phyloP scores from a whole-genome alignment of 2,113 vertebrate genomes.

The Melanerpes aurifrons region DNA sequence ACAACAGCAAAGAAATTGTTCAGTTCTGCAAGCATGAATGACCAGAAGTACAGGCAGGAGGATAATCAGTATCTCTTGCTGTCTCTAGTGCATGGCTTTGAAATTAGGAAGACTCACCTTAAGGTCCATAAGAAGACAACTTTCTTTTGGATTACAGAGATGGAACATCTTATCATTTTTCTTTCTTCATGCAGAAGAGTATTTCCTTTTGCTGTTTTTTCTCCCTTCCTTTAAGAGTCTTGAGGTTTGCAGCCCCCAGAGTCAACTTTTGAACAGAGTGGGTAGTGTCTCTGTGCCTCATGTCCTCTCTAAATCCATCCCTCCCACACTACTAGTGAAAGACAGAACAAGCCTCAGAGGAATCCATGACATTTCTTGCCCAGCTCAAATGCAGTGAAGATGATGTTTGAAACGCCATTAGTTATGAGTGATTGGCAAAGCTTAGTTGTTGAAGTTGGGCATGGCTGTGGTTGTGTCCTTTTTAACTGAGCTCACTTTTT shows the following conservation, averaged over 20 bases:
- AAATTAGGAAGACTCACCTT: not conserved
- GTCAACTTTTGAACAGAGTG: slow-evolving; percentile 26
- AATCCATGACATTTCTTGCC: slow-evolving; percentile 55
- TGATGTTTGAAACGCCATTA: slow-evolving; percentile 54
- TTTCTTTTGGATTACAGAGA: slow-evolving; percentile 3
- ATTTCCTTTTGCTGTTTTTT: not conserved
- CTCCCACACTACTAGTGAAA: slow-evolving; percentile 40
- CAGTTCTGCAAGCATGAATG: not conserved
- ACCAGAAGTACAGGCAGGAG: not conserved
- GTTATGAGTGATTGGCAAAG: slow-evolving; percentile 65
- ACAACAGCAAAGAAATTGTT: not conserved
- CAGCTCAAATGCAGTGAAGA: slow-evolving; percentile 37
- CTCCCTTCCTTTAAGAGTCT: not conserved
- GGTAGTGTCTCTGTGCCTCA: not conserved
- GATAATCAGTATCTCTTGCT: not conserved
- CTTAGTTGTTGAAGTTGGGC: slow-evolving; percentile 44
- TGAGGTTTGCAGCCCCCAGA: slow-evolving; percentile 2
- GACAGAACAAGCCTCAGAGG: slow-evolving; percentile 61
- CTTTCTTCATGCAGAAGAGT: not conserved
- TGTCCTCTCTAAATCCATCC: slow-evolving; percentile 36
- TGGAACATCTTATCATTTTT: not conserved
- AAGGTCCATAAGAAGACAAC: not conserved
- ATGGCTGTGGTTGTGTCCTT: slow-evolving; percentile 9
- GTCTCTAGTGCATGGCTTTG: not conserved
- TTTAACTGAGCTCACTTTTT: slow-evolving; percentile 29